These are phyloP conservation scores for Sebastes oblongus DNA, from an alignment of 2,797 vertebrate species.

Conservation along the genomic window DNA sequence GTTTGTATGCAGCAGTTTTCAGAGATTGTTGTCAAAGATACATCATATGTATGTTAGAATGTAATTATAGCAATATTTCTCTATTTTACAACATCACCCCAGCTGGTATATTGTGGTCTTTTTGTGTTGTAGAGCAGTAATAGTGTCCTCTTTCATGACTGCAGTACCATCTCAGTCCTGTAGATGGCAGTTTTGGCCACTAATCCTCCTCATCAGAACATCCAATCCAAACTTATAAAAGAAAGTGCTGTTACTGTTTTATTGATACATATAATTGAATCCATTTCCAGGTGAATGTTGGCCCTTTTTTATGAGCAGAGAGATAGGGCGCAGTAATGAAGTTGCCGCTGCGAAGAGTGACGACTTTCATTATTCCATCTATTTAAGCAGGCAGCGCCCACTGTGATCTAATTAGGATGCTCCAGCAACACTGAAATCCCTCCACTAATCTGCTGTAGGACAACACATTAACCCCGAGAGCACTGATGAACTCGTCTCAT, in stretches of 20 bases:
- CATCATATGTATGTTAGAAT: neutral
- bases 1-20: too few species aligned
- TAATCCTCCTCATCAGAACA: neutral
- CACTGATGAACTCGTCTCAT: constrained; percentile 72
- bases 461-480: constrained; percentile 73
- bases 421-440: constrained; percentile 47
- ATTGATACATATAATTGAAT: constrained; percentile 57
- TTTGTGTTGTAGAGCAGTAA: neutral
- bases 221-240: neutral
- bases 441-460: constrained; percentile 69
- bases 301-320: constrained; percentile 45
- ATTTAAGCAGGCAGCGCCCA: constrained; percentile 60
- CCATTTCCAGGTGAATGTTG: constrained; percentile 55
- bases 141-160: neutral
- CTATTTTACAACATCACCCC: too few species aligned
- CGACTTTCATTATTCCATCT: constrained; percentile 70
- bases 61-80: neutral
- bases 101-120: too few species aligned
- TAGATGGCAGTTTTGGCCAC: constrained; percentile 56
- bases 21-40: too few species aligned
- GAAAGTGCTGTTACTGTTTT: constrained; percentile 29
- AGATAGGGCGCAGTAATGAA: constrained; percentile 52
- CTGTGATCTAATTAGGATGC: constrained; percentile 77
- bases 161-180: constrained; percentile 30
- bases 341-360: constrained; percentile 63